Evolutionary conservation across 1,140 invertebrate genomes (phyloP).

Genomic region (Cyphomyrmex costatus): DNA sequence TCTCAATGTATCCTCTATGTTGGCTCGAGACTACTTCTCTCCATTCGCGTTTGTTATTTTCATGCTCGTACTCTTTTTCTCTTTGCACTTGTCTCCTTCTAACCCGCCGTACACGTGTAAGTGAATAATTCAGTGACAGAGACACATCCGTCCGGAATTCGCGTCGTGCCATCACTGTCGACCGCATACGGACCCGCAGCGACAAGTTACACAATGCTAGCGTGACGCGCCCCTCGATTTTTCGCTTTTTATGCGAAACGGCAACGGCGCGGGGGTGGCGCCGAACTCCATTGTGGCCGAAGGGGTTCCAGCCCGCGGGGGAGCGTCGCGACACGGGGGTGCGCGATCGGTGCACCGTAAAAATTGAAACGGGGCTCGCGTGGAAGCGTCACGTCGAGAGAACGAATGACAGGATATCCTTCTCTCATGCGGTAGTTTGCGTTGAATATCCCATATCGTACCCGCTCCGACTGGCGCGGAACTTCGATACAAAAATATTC

Average conservation of each 20-base stretch:
- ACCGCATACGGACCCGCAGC: conserved; percentile 51
- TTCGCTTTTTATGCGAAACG: conserved; percentile 67
- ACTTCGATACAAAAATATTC: conserved; percentile 21
- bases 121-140: conserved; percentile 82
- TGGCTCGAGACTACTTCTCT: conserved; percentile 9
- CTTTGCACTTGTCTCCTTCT: conserved; percentile 46
- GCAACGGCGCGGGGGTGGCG: conserved; percentile 47
- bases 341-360: conserved; percentile 52
- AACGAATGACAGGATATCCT: conserved; percentile 60
- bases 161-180: conserved; percentile 66
- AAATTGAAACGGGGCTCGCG: conserved; percentile 58
- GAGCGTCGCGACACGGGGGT: conserved; percentile 50
- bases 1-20: background rate
- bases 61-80: background rate
- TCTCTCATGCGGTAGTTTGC: conserved; percentile 19
- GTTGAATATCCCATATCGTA: conserved; percentile 2
- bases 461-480: background rate
- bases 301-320: conserved; percentile 22
- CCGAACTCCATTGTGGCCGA: conserved; percentile 50
- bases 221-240: conserved; percentile 66
- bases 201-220: conserved; percentile 62
- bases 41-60: conserved; percentile 27
- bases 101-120: conserved; percentile 61
- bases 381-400: conserved; percentile 56
- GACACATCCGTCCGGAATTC: conserved; percentile 66